Evolutionary conservation across 1,140 invertebrate species (phyloP), one percentile per base, ranked within the genome.

Genomic region (Homalodisca vitripennis): DNA sequence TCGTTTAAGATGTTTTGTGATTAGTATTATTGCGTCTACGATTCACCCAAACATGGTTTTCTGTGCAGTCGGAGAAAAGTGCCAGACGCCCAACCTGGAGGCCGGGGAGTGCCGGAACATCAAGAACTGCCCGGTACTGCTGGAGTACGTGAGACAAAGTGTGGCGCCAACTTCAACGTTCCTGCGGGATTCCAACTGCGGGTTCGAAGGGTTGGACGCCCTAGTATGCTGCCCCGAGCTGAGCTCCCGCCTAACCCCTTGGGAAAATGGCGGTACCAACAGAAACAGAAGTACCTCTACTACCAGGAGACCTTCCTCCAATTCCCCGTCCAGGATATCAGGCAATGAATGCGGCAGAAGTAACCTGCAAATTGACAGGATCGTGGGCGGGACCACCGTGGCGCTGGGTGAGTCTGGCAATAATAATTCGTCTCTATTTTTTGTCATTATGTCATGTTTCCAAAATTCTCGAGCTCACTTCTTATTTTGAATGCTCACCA

Each of bases 191-290:
- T 80, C 80, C 0, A 77, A 83, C 20, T 87, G 86, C 67, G 85
- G 85, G 22, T 86, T 81, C 71, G 79, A 82, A 0, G 83, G 80
- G 0, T 75, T 46, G 0, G 70, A 74, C 31, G 82, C 85, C 0
- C 83, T 83, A 79, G 83, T 86, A n/a, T 85, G 84, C 69, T 85
- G 84, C 67, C 71, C 77, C 14, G 24, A 60, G 3, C 55, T 60
- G 22, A 60, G 24, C 55, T 60, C 3, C 13, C 24, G 47, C 24
- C 13, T 22, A 51, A 26, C 55, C 10, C 14, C 24, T 2, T 60
- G 55, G 55, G 34, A 10, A 17, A 10, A 41, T n/a, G 20, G 48
- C 12, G 55, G 24, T 26, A 60, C 22, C 6, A 10, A 3, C 27
- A 60, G 55, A 26, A 10, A 26, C 27, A 24, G 41, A 48, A n/a